These are phyloP conservation scores for Aproaerema taeniolella DNA, from an alignment of 2,888 invertebrate species.

Conservation along the genomic window DNA sequence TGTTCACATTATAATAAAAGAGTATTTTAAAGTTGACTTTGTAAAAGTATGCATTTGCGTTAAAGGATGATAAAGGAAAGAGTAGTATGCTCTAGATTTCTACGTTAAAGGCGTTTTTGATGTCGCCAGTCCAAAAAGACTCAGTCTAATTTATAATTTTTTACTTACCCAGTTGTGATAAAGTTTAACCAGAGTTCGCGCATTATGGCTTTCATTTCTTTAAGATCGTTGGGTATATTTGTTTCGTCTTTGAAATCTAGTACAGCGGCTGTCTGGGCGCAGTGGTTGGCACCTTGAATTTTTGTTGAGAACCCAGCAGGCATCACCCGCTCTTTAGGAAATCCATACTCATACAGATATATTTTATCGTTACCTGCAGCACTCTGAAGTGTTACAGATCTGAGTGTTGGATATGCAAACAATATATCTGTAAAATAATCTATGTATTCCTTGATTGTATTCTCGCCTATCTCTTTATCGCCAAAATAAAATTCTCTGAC, in stretches of 20 bases:
- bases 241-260: neutral
- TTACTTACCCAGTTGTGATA: constrained; percentile 6
- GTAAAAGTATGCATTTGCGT: neutral
- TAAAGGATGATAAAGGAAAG: too few relatives aligned
- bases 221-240: neutral
- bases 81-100: too few relatives aligned
- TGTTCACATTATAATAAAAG: neutral
- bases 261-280: constrained; percentile 13
- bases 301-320: constrained; percentile 5
- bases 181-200: constrained; percentile 7
- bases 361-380: constrained; percentile 29
- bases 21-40: neutral
- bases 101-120: too few relatives aligned
- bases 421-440: constrained; percentile 34
- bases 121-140: too few relatives aligned
- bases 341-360: constrained; percentile 35
- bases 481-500: constrained; percentile 38
- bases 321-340: constrained; percentile 10
- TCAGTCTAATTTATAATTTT: too few relatives aligned
- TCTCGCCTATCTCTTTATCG: constrained; percentile 23
- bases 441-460: constrained; percentile 27
- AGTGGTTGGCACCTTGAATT: constrained; percentile 2
- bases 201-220: neutral
- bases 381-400: constrained; percentile 25
- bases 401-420: constrained; percentile 26